Base-by-base conservation (phyloP, 2,888 invertebrate genomes). In the Notodonta ziczac region DNA sequence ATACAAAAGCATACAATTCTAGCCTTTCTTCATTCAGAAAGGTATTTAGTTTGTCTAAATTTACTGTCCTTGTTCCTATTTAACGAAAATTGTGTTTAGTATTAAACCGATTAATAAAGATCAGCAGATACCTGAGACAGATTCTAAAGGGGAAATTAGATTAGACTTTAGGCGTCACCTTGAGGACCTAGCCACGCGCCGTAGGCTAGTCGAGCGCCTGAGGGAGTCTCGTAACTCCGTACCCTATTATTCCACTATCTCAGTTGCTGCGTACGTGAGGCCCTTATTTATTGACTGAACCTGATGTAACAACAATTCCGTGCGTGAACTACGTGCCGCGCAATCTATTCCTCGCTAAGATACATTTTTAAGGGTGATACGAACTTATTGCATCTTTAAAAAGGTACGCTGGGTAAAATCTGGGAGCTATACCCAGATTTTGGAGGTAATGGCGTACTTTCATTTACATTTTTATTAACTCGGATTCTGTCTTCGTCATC, bases 231-330 rank as follows among this genome's bases (percentile, higher is more conserved):
- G 81, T 82, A 81, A 83, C 81, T 69, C 64, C 70, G 78, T 78
- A 77, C 77, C 76, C 83, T 81, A 85, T 87, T 88, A 89, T 87
- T 85, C 81, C 76, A 82, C 82, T 83, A 85, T 85, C 78, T 81
- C 75, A 76, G 77, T 81, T 81, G 76, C 70, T 69, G 67, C 74
- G 80, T 79, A 86, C 85, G 82, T 86, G 84, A 83, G 78, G 72
- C 72, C 76, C 70, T 82, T 85, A 85, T 86, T 87, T 87, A 89
- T 86, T 84, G 81, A 81, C 80, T 70, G 74, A 77, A 79, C 78
- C 74, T 79, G 77, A 81, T 82, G 77, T 82, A 77, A 73, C 77
- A 76, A 76, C 73, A 74, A 75, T 77, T 80, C 69, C 74, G 72
- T 73, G 74, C 76, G 76, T 78, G 70, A 78, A 80, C 73, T 78